phyloP scores from a whole-genome alignment of 1,140 invertebrate genomes.

The Zaprionus vittiger region DNA sequence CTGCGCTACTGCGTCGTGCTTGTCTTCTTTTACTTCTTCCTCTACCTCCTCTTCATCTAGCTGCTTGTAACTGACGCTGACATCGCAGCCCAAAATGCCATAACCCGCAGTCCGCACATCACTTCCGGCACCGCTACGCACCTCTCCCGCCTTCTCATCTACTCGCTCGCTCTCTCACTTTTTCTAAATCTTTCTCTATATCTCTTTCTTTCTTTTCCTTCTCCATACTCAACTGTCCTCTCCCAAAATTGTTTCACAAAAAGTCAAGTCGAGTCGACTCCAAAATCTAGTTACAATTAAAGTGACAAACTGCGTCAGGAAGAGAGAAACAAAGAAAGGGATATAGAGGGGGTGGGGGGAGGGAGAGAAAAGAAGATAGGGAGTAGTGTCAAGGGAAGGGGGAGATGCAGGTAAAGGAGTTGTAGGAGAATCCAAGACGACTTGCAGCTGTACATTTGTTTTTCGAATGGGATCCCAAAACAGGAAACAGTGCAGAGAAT shows the following conservation, averaged over 20 bases:
- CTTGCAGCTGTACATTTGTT: conserved; percentile 23
- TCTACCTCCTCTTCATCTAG: conserved; percentile 15
- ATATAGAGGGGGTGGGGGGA: not conserved
- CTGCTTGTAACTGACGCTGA: conserved; percentile 66
- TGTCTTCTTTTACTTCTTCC: not conserved
- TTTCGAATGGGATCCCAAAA: not conserved
- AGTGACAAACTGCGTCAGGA: conserved; percentile 46
- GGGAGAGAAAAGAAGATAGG: not conserved
- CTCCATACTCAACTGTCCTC: not conserved
- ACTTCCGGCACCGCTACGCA: conserved; percentile 1
- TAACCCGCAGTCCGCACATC: conserved; percentile 15
- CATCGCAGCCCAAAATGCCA: conserved; percentile 66
- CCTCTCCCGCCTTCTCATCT: not conserved
- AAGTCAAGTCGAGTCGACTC: conserved; percentile 32
- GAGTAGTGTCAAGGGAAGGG: not conserved
- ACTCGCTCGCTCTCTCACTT: not conserved
- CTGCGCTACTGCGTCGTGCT: not conserved
- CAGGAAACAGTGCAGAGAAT: not conserved
- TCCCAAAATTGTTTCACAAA: conserved; percentile 26
- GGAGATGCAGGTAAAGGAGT: too few species aligned
- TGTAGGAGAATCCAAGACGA: conserved; percentile 8
- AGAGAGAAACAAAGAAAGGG: not conserved
- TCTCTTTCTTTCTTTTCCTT: not conserved
- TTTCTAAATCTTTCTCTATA: not conserved
- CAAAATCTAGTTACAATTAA: conserved; percentile 70